Base-by-base conservation (phyloP, 2,797 vertebrate genomes). In the Chiloscyllium punctatum region DNA sequence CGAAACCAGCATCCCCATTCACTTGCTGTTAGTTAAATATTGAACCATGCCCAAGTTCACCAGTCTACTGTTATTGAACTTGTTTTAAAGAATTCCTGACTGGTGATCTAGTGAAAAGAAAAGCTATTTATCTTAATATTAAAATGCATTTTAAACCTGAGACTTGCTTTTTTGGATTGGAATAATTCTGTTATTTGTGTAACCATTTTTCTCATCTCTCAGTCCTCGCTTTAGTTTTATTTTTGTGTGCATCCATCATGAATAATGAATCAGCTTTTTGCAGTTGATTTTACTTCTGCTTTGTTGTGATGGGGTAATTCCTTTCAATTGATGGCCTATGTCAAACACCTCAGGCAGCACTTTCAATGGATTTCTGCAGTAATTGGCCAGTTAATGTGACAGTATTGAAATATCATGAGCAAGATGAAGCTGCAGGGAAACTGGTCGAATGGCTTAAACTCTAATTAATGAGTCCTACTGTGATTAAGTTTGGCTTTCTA, bases 371-470 rank as follows among this genome's bases (percentile, higher is more conserved):
- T 96, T 97, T 96, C 96, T 96, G 96, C 96, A 96, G 96, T 96
- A 96, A 97, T 97, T 96, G 96, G 96, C 96, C 96, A 96, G 95
- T 97, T 96, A 96, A 53, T 96, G 97, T 96, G 96, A 96, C 96
- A 96, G 95, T 96, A 97, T 96, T 96, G 96, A 96, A 97, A 97
- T 97, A 96, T 96, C 96, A 84, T 95, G 96, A 96, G 96, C 95
- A 27, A 97, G 96, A 95, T 97, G 97, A 97, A 96, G 97, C 97
- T 97, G 96, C 97, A 96, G 96, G 96, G 96, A 95, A 96, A 96
- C 96, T 96, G 88, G 79, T 96, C 96, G 4, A 96, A 96, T 97
- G 96, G 95, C 48, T 77, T 96, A 95, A 95, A 96, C 94, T 96
- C 96, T 97, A 96, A 97, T 97, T 96, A 97, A 97, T 96, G 96